Evolutionary conservation across 2,888 invertebrate species (phyloP), one percentile per base, ranked within the genome.

Genomic region (Maniola hyperantus): DNA sequence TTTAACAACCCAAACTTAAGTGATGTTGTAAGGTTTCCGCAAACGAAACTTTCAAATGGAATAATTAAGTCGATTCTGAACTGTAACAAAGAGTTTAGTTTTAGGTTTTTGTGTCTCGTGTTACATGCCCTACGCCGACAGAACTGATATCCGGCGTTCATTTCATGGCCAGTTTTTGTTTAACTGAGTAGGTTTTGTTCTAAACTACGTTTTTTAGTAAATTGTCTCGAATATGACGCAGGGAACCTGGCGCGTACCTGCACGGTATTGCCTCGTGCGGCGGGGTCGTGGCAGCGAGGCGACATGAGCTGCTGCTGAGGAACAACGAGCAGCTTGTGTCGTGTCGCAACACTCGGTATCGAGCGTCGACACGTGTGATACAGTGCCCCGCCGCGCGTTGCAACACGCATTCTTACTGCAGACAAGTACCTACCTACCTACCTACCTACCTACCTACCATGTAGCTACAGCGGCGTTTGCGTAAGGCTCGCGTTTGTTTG

Each of bases 401-500:
- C 71, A 64, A 66, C 65, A 69, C 66, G 64, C 51, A 57, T 54
- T 57, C 65, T 34, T n/a, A n/a, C n/a, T 48, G 6, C 33, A n/a
- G 58, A n/a, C 46, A 15, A 2, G 46, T 46, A 46, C 34, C 5
- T 7, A 7, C 34, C 34, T 1, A 8, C 36, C 36, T 10, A 5
- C 36, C n/a, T n/a, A n/a, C n/a, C n/a, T n/a, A n/a, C n/a, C n/a
- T n/a, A n/a, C n/a, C n/a, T n/a, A n/a, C n/a, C n/a, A n/a, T n/a
- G n/a, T n/a, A n/a, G n/a, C n/a, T n/a, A n/a, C n/a, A n/a, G 48
- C 8, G 8, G 18, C 46, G 66, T 65, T 73, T 74, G 66, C 68
- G 74, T 68, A 73, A 73, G 70, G 18, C 50, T 44, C 53, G 67
- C 66, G 59, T 66, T 71, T 63, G 70, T 69, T 71, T 69, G 69